phyloP scores from a whole-genome alignment of 2,797 vertebrate genomes.

The Myotis vivesi region DNA sequence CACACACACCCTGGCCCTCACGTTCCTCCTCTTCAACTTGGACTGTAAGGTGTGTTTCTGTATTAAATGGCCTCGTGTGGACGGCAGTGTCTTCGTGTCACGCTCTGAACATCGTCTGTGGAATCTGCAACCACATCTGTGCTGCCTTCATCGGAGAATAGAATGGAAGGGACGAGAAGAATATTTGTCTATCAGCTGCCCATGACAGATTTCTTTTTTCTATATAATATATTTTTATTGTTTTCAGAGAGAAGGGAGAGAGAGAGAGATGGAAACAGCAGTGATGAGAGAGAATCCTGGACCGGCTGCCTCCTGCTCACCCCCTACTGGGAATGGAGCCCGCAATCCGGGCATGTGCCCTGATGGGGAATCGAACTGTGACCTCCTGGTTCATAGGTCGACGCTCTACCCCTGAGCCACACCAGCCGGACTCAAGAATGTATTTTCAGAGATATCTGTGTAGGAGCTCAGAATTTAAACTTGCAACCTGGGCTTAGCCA shows the following conservation, averaged over 20 bases:
- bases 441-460: too few species aligned
- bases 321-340: too few species aligned
- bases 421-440: rapidly evolving
- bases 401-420: too few species aligned
- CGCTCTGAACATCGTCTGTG: neutral
- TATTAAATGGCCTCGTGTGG: neutral
- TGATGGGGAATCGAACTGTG: too few species aligned
- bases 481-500: neutral
- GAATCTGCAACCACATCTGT: neutral
- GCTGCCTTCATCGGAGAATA: neutral
- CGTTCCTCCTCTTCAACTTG: neutral
- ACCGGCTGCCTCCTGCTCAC: too few species aligned
- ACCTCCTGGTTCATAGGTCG: too few species aligned
- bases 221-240: too few species aligned
- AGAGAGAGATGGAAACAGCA: too few species aligned
- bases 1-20: neutral
- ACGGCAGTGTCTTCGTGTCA: neutral
- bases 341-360: too few species aligned
- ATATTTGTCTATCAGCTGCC: neutral
- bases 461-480: constrained; percentile 40
- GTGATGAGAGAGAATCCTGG: too few species aligned
- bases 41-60: neutral
- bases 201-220: neutral
- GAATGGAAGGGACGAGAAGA: neutral
- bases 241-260: too few species aligned